Evolutionary conservation across 2,888 invertebrate species (phyloP).

Genomic region (Stenoptilia bipunctidactyla): DNA sequence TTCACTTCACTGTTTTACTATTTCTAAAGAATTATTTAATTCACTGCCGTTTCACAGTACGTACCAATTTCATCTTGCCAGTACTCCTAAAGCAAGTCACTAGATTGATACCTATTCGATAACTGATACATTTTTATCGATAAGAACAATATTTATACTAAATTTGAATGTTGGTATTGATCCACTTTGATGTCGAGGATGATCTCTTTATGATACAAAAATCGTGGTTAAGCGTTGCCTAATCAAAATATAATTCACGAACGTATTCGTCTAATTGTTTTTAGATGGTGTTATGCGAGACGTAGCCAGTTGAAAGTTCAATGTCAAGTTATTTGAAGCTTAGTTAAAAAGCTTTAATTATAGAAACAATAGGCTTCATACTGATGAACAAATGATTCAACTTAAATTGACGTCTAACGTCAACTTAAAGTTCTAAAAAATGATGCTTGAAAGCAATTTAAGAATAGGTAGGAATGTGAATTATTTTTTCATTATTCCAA

Average conservation of each 20-base stretch:
- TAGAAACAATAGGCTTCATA: too few species aligned
- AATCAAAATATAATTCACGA: constrained; percentile 42
- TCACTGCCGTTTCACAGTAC: constrained; percentile 6
- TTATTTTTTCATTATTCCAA: too few species aligned
- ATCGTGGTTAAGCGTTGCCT: constrained; percentile 45
- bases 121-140: constrained; percentile 43
- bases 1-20: too few species aligned
- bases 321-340: neutral
- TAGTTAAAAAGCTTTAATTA: too few species aligned
- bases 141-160: constrained; percentile 53
- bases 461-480: too few species aligned
- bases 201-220: constrained; percentile 21
- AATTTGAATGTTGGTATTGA: constrained; percentile 32
- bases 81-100: constrained; percentile 21
- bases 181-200: constrained; percentile 38
- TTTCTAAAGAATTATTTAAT: neutral
- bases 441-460: too few species aligned
- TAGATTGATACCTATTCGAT: constrained; percentile 24
- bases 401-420: too few species aligned
- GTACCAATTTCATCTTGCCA: constrained; percentile 48
- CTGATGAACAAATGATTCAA: too few species aligned
- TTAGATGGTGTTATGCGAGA: constrained; percentile 31
- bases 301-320: neutral
- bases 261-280: constrained; percentile 45
- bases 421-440: too few species aligned